These are phyloP conservation scores for Drosophila leonis DNA, from an alignment of 2,888 invertebrate genomes.

Conservation along the genomic window DNA sequence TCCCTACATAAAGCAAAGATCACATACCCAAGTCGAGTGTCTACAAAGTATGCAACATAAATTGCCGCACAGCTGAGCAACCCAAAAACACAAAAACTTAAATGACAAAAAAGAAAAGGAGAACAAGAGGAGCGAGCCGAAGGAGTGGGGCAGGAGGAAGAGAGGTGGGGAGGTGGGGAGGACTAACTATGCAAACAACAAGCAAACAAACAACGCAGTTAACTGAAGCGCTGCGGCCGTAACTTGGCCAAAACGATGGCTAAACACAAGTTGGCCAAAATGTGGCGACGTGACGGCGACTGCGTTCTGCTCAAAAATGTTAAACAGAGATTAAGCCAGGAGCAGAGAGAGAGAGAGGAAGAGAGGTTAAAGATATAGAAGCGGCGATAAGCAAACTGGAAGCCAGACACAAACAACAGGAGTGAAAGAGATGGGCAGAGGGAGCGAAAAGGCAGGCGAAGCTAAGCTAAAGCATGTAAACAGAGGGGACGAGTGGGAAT, in stretches of 20 bases:
- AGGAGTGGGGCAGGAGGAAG: neutral
- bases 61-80: constrained; percentile 24
- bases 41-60: constrained; percentile 65
- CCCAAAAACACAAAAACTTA: constrained; percentile 4
- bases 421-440: neutral
- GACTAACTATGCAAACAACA: constrained; percentile 50
- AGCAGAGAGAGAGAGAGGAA: neutral
- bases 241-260: constrained; percentile 55
- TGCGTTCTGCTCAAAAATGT: constrained; percentile 56
- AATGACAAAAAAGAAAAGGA: neutral
- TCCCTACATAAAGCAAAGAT: neutral
- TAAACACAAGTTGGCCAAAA: constrained; percentile 61
- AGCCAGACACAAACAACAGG: constrained; percentile 43
- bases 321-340: constrained; percentile 60
- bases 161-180: too few species aligned
- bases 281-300: constrained; percentile 51
- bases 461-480: constrained; percentile 44
- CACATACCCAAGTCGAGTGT: neutral
- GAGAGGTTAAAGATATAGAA: constrained; percentile 61
- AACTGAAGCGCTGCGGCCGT: constrained; percentile 43
- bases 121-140: neutral
- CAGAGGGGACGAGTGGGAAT: neutral
- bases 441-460: constrained; percentile 22
- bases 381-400: constrained; percentile 66
- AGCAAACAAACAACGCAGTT: constrained; percentile 61